Percentiles rank a stretch among this genome's conserved stretches.
phyloP scores from a whole-genome alignment of 2,797 vertebrate species.

The Remorina albescens region DNA sequence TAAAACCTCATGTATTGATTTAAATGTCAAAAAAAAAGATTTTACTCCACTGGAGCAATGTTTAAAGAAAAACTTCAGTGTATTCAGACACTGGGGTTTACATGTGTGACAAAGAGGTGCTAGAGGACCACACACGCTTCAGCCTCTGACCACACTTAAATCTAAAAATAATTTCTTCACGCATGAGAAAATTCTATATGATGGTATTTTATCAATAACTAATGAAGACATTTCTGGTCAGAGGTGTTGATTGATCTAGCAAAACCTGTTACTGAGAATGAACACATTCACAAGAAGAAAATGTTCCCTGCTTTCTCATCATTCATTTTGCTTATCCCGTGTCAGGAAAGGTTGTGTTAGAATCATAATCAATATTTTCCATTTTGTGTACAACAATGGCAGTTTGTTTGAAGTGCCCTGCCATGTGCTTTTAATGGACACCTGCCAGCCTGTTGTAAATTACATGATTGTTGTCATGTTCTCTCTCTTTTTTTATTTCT shows the following conservation, averaged over 20 bases:
- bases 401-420: too few species aligned
- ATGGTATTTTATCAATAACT: background rate
- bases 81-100: background rate
- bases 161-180: background rate
- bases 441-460: too few species aligned
- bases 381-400: too few species aligned
- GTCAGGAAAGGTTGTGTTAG: too few species aligned
- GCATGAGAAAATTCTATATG: background rate
- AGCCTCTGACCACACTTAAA: background rate
- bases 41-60: background rate
- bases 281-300: background rate
- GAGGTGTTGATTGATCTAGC: background rate
- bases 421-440: too few species aligned
- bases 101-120: too few species aligned
- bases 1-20: background rate
- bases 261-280: background rate
- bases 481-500: too few species aligned
- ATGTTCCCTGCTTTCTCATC: background rate
- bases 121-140: too few species aligned
- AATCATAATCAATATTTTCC: too few species aligned
- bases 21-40: background rate
- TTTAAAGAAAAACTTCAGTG: background rate
- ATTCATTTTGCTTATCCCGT: too few species aligned
- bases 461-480: too few species aligned
- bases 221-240: background rate